phyloP scores from a whole-genome alignment of 1,140 invertebrate species.

The Meloidogyne exigua region DNA sequence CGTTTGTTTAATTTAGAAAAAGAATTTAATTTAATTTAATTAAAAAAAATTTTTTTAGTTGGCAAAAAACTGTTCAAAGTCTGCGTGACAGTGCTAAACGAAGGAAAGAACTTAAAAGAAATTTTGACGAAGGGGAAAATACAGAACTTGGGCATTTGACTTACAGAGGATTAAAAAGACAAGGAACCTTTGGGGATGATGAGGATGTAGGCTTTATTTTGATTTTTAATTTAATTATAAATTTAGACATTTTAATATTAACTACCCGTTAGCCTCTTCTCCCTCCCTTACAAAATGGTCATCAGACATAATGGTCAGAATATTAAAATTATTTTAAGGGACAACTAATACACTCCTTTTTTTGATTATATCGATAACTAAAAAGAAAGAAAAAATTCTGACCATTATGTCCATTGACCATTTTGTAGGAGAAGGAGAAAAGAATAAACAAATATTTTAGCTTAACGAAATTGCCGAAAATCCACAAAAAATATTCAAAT shows the following conservation, averaged over 20 bases:
- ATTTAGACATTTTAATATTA: too few relatives aligned
- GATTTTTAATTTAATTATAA: background rate
- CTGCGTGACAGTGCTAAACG: constrained; percentile 9
- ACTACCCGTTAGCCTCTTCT: too few relatives aligned
- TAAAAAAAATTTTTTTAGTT: constrained; percentile 35
- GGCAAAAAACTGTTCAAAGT: constrained; percentile 41
- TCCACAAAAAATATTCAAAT: constrained; percentile 28
- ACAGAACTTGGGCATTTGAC: constrained; percentile 34
- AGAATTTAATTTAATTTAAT: background rate
- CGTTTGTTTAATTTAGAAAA: background rate
- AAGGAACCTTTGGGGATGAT: constrained; percentile 13
- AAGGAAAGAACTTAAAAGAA: constrained; percentile 38
- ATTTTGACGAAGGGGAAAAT: constrained; percentile 28
- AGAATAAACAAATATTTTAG: background rate
- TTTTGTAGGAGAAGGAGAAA: too few relatives aligned
- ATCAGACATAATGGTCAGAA: too few relatives aligned
- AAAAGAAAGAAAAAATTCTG: too few relatives aligned
- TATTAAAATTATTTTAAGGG: too few relatives aligned
- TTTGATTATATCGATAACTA: too few relatives aligned
- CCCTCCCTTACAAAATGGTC: too few relatives aligned
- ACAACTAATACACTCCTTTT: too few relatives aligned
- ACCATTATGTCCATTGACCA: too few relatives aligned
- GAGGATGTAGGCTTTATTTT: constrained; percentile 18
- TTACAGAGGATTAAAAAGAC: constrained; percentile 37
- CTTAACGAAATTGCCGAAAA: constrained; percentile 5